Base-by-base conservation (phyloP, 2,888 invertebrate species). In the Zele albiditarsus region DNA sequence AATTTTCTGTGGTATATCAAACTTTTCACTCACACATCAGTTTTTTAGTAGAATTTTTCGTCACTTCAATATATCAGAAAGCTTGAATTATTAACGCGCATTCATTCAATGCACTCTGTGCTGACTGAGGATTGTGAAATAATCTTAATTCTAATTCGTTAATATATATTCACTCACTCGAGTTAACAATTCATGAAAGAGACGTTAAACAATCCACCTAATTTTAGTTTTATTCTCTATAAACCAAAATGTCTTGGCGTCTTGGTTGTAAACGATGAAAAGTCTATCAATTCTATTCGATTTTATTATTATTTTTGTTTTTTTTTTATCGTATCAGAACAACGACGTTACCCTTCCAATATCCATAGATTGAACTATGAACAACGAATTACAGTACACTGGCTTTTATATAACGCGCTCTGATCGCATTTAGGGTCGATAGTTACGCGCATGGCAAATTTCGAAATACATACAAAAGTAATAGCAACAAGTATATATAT, bases 401-500 rank as follows among this genome's bases (percentile, higher is more conserved):
- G 63, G 33, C 33, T 63, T 60, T 63, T 63, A 63, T 63, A 63
- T n/a, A 33, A 12, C 12, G 38, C 8, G 62, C n/a, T 62, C 14
- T 27, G 28, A 28, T 23, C 63, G 10, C 33, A 53, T 63, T 63
- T 71, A n/a, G n/a, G 84, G 85, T 89, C 88, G 87, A 89, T 89
- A 89, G 80, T 86, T 79, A 31, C 81, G 88, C 88, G 88, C 88
- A 89, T 88, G 88, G 79, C 84, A 27, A 67, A 79, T 76, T 74
- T 53, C 6, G 14, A 46, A 46, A n/a, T n/a, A 46, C 16, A 46
- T 12, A 38, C 57, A 16, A 8, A 71, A 63, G 67, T 72, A 77
- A 79, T 86, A 88, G 89, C 88, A 89, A 89, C 88, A 89, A 89
- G 88, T 88, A 84, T 38, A 67, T 16, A 62, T 23, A 72, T 46